Conservation (phyloP, 1,140 invertebrate species). For the Cepaea nemoralis region DNA sequence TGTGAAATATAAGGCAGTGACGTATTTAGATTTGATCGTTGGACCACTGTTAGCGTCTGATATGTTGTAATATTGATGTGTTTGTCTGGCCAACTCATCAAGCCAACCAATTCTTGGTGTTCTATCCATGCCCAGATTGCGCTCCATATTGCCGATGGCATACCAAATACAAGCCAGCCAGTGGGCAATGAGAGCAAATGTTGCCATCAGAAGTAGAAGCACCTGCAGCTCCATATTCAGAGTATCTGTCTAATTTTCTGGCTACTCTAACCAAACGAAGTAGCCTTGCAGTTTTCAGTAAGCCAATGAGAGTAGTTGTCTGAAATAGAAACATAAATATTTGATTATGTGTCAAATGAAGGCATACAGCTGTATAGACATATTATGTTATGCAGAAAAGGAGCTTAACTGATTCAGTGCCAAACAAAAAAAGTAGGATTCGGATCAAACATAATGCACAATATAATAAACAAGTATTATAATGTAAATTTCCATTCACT, state of each 20-base stretch:
- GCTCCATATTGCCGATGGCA: conserved; percentile 95
- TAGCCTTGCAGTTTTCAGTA: conserved; percentile 96
- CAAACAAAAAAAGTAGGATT: no score
- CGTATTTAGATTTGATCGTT: conserved; percentile 78
- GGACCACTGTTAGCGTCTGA: conserved; percentile 67
- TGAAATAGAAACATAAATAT: conserved; percentile 72
- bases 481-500: no score
- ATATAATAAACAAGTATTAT: no score
- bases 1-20: conserved; percentile 96
- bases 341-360: background rate
- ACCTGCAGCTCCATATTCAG: conserved; percentile 99
- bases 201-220: conserved; percentile 94
- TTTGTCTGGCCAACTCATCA: conserved; percentile 83
- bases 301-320: conserved; percentile 98
- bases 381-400: no score
- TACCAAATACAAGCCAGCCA: conserved; percentile 99
- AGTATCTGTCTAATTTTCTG: conserved; percentile 97
- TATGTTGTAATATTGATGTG: conserved; percentile 65
- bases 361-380: no score
- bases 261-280: conserved; percentile 95
- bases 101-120: conserved; percentile 90
- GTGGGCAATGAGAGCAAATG: conserved; percentile 98
- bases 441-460: no score
- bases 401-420: no score
- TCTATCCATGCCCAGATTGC: conserved; percentile 57